These are phyloP conservation scores for Tricholauxania praeusta DNA, from an alignment of 2,888 invertebrate genomes.

Conservation along the genomic window DNA sequence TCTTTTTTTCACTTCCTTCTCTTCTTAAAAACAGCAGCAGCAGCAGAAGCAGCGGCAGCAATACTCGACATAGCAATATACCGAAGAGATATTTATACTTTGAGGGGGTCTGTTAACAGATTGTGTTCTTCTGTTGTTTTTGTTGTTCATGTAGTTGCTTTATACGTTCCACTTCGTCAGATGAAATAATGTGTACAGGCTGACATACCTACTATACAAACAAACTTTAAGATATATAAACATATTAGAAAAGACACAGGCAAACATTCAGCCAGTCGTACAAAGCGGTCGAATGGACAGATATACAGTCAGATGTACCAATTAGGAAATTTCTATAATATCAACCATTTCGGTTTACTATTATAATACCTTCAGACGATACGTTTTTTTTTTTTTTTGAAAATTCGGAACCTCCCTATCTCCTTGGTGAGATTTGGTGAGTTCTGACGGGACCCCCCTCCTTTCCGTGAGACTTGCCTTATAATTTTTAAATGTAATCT, in stretches of 20 bases:
- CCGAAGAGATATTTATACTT: conserved; percentile 24
- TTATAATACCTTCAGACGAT: too few relatives aligned
- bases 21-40: neutral
- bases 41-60: too few relatives aligned
- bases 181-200: conserved; percentile 28
- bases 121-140: neutral
- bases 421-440: too few relatives aligned
- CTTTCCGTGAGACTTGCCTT: too few relatives aligned
- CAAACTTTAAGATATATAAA: conserved; percentile 16
- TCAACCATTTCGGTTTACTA: too few relatives aligned
- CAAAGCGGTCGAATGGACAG: neutral
- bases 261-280: neutral
- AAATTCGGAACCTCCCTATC: too few relatives aligned
- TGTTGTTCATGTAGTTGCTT: conserved; percentile 8
- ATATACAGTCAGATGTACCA: neutral
- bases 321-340: neutral
- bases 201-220: conserved; percentile 22
- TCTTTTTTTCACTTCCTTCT: conserved; percentile 24
- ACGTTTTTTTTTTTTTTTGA: too few relatives aligned
- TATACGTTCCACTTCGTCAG: conserved; percentile 31
- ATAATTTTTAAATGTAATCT: too few relatives aligned
- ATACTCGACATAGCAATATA: conserved; percentile 2
- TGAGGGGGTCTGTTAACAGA: conserved; percentile 6
- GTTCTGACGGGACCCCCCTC: too few relatives aligned
- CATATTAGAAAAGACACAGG: conserved; percentile 8